These are phyloP conservation scores for Scaptodrosophila lebanonensis DNA, from an alignment of 1,140 invertebrate genomes.

Conservation along the genomic window DNA sequence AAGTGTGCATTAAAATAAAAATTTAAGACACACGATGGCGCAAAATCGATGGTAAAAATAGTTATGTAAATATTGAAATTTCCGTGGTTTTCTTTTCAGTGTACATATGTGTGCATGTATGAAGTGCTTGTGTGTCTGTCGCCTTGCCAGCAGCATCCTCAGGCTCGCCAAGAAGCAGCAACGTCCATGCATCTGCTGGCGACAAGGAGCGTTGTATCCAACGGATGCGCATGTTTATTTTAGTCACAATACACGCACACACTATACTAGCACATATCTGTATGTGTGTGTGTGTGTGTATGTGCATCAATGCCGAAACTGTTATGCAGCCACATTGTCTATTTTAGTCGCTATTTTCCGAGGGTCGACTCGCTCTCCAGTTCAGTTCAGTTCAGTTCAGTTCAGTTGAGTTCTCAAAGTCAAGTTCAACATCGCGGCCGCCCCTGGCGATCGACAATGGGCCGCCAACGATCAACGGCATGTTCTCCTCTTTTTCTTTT, in stretches of 20 bases:
- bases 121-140: slow-evolving; percentile 49
- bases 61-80: no score
- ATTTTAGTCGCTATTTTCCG: slow-evolving; percentile 11
- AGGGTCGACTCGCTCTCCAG: not conserved
- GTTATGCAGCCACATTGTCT: slow-evolving; percentile 30
- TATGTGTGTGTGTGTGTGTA: slow-evolving; percentile 8
- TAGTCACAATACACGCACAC: slow-evolving; percentile 35
- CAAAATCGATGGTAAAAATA: no score
- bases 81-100: no score
- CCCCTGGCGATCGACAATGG: not conserved
- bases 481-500: no score
- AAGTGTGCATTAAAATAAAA: no score
- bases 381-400: no score
- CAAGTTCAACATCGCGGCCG: slow-evolving; percentile 59
- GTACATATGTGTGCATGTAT: no score
- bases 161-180: slow-evolving; percentile 42
- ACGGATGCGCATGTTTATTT: slow-evolving; percentile 69
- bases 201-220: slow-evolving; percentile 34
- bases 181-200: slow-evolving; percentile 30
- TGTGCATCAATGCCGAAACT: slow-evolving; percentile 35
- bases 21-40: no score
- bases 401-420: no score
- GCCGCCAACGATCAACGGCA: no score
- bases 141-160: slow-evolving; percentile 50
- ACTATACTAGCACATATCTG: slow-evolving; percentile 9